phyloP scores from a whole-genome alignment of 1,140 invertebrate species.

The Leptinotarsa defecta region DNA sequence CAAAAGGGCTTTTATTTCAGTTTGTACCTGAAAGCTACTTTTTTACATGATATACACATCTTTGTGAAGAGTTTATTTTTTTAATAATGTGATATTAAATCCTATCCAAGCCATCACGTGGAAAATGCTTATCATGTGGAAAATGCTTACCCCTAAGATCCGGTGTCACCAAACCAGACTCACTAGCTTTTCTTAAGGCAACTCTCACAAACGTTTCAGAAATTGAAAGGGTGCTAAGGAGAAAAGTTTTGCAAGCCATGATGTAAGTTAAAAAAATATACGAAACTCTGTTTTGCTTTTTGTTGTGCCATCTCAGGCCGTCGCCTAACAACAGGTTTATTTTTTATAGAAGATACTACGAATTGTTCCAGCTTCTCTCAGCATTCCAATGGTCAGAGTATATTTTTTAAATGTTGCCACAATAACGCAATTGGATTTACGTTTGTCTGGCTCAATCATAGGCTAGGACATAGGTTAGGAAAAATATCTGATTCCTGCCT shows the following conservation, averaged over 20 bases:
- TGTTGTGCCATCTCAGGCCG: not conserved
- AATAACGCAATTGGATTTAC: too few relatives aligned
- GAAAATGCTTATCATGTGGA: not conserved
- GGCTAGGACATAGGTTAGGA: too few relatives aligned
- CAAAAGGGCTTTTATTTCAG: too few relatives aligned
- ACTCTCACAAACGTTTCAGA: not conserved
- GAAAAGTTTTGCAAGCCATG: not conserved
- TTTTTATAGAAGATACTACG: not conserved
- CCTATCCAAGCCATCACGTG: not conserved
- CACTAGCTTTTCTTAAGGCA: not conserved
- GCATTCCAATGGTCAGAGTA: not conserved
- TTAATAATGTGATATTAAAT: not conserved
- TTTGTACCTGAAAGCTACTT: too few relatives aligned
- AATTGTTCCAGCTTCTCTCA: not conserved
- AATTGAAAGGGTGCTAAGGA: not conserved
- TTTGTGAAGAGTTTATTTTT: too few relatives aligned
- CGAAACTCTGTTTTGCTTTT: not conserved
- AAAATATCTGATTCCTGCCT: too few relatives aligned
- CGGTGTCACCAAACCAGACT: not conserved
- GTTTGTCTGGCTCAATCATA: too few relatives aligned
- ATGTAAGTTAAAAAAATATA: not conserved
- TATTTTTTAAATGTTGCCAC: not conserved
- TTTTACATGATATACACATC: too few relatives aligned
- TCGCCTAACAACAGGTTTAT: not conserved
- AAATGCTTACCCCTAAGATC: not conserved